Evolutionary conservation across 2,888 invertebrate genomes (phyloP).

Genomic region (Chorisops tibialis): DNA sequence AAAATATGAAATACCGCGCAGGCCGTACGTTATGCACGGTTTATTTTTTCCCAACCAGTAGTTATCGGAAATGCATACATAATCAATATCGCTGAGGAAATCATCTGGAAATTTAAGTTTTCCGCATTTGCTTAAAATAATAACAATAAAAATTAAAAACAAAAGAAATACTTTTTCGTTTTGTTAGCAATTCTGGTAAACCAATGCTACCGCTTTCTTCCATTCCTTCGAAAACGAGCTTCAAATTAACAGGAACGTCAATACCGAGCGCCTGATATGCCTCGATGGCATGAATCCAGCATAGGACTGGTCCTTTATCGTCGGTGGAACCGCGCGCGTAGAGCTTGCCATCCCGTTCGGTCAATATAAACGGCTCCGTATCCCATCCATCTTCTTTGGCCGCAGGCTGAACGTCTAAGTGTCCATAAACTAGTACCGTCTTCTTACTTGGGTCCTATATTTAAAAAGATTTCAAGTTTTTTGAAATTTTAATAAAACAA

Average conservation of each 20-base stretch:
- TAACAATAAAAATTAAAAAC: neutral
- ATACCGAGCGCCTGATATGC: constrained; percentile 72
- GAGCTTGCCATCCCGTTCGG: constrained; percentile 82
- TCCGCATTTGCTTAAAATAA: neutral
- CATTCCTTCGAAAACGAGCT: constrained; percentile 97
- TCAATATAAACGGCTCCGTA: constrained; percentile 88
- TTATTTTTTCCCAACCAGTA: constrained; percentile 98
- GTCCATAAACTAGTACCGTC: constrained; percentile 93
- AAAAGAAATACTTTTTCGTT: constrained; percentile 53
- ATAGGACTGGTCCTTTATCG: constrained; percentile 92
- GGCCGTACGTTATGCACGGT: constrained; percentile 95
- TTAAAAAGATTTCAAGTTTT: neutral
- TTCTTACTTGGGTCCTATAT: constrained; percentile 75
- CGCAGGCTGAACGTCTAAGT: constrained; percentile 98
- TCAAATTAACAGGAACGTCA: constrained; percentile 69
- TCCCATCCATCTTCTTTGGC: constrained; percentile 91
- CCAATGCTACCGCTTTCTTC: constrained; percentile 97
- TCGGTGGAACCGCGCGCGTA: constrained; percentile 91
- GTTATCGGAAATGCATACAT: constrained; percentile 96
- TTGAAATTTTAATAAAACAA: too few relatives aligned
- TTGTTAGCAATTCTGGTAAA: constrained; percentile 77
- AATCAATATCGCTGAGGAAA: constrained; percentile 83
- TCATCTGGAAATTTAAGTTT: constrained; percentile 46
- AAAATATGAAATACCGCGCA: constrained; percentile 92
- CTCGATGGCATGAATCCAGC: constrained; percentile 93